Percentiles rank a stretch among this genome's conserved stretches.
These are phyloP conservation scores for Acleris laterana DNA, from an alignment of 2,888 invertebrate species.

Conservation along the genomic window DNA sequence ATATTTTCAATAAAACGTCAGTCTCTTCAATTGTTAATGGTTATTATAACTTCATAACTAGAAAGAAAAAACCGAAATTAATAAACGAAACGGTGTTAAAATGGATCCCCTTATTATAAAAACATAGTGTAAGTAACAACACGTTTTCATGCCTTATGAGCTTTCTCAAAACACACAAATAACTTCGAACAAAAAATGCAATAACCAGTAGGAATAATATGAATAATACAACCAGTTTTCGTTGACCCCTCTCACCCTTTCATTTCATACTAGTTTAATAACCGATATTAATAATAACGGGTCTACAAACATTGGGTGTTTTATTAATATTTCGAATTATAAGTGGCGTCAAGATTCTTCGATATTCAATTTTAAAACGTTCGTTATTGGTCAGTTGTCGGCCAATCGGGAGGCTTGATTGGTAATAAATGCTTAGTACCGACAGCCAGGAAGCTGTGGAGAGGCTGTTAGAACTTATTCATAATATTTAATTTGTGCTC, in stretches of 20 bases:
- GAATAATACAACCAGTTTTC: constrained; percentile 41
- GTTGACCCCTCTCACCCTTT: constrained; percentile 42
- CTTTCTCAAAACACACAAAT: constrained; percentile 46
- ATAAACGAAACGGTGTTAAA: background rate
- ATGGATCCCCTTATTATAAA: background rate
- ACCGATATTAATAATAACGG: constrained; percentile 43
- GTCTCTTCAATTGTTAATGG: no score
- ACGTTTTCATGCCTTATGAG: constrained; percentile 62
- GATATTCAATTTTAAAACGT: constrained; percentile 58
- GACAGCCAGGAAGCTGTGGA: constrained; percentile 56
- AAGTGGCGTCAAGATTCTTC: constrained; percentile 53
- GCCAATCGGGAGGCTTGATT: constrained; percentile 68
- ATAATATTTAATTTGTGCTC: background rate
- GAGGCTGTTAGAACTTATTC: constrained; percentile 45
- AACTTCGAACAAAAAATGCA: constrained; percentile 10
- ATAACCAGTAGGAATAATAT: constrained; percentile 9
- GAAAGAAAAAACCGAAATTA: background rate
- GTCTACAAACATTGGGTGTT: constrained; percentile 8
- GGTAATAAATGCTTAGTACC: constrained; percentile 58
- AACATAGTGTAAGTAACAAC: constrained; percentile 32
- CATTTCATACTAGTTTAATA: constrained; percentile 39
- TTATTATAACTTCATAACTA: no score
- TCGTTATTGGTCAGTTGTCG: constrained; percentile 61
- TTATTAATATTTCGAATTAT: constrained; percentile 18
- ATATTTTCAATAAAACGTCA: no score